Percentiles rank a stretch among this genome's conserved stretches.
Evolutionary conservation across 92 coral and sea anemone genomes (phyloP).

Genomic region (Zoanthus gigantus): DNA sequence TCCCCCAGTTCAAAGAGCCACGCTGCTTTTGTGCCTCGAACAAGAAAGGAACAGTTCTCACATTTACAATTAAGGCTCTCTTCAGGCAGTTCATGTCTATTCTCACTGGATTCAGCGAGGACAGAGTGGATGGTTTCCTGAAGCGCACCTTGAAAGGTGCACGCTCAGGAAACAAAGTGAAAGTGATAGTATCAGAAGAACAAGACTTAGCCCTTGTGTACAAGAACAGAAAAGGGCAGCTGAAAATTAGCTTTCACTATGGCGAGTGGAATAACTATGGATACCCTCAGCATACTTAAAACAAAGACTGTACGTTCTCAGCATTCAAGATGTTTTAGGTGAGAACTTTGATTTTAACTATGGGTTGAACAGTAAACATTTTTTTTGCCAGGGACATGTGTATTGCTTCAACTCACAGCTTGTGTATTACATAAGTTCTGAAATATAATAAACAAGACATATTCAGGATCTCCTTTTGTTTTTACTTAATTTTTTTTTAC

Average conservation of each 20-base stretch:
- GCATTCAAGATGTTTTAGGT: background rate
- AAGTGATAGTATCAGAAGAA: background rate
- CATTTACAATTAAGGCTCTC: background rate
- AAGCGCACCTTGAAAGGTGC: conserved; percentile 8
- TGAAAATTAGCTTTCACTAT: background rate
- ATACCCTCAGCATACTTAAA: background rate
- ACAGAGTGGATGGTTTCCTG: background rate
- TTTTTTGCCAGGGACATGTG: background rate
- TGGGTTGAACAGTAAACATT: too few species aligned
- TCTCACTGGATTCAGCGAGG: background rate
- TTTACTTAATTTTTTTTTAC: too few species aligned
- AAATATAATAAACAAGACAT: too few species aligned
- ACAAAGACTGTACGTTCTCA: background rate
- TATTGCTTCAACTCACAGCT: too few species aligned
- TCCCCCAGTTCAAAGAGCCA: conserved; percentile 10
- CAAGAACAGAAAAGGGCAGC: background rate
- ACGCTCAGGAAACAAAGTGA: background rate
- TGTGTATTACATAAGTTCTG: too few species aligned
- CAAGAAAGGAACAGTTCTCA: background rate
- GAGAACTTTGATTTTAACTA: background rate
- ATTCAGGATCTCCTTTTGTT: too few species aligned
- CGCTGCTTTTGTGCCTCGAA: background rate
- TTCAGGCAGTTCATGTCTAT: background rate
- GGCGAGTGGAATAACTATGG: conserved; percentile 5
- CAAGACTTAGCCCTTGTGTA: background rate